Conservation (phyloP, 2,888 invertebrate genomes). For the Chrysina gloriosa region DNA sequence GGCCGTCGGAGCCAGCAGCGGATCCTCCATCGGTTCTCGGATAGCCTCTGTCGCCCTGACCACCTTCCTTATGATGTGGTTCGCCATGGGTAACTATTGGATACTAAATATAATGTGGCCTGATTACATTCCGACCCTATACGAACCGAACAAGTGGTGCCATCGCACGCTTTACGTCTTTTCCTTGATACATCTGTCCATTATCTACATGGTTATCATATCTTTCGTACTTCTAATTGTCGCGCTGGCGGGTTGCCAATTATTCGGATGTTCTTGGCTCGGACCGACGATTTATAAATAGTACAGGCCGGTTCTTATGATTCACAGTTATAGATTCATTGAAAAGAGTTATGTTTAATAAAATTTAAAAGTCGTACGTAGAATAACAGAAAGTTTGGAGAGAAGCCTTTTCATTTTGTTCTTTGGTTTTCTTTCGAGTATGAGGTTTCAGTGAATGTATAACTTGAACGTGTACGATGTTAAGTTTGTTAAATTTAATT, state of each 20-base stretch:
- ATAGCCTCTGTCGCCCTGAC: slow-evolving; percentile 76
- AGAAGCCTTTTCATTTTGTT: too few species aligned
- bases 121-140: slow-evolving; percentile 76
- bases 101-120: slow-evolving; percentile 82
- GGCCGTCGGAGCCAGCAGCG: slow-evolving; percentile 63
- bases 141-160: slow-evolving; percentile 85
- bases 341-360: too few species aligned
- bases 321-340: background rate
- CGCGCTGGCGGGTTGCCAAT: slow-evolving; percentile 74
- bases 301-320: slow-evolving; percentile 55
- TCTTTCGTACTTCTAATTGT: slow-evolving; percentile 70
- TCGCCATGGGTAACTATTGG: slow-evolving; percentile 75
- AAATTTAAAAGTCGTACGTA: too few species aligned
- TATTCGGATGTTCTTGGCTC: slow-evolving; percentile 78
- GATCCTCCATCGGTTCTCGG: slow-evolving; percentile 69
- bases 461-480: too few species aligned
- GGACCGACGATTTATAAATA: slow-evolving; percentile 75
- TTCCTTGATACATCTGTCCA: slow-evolving; percentile 77
- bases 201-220: slow-evolving; percentile 75
- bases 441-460: too few species aligned
- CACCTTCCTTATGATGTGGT: slow-evolving; percentile 79
- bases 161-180: slow-evolving; percentile 82
- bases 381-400: too few species aligned
- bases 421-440: too few species aligned
- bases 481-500: too few species aligned